Evolutionary conservation across 2,797 vertebrate species (phyloP).

Genomic region (Pseudomugil tenellus): DNA sequence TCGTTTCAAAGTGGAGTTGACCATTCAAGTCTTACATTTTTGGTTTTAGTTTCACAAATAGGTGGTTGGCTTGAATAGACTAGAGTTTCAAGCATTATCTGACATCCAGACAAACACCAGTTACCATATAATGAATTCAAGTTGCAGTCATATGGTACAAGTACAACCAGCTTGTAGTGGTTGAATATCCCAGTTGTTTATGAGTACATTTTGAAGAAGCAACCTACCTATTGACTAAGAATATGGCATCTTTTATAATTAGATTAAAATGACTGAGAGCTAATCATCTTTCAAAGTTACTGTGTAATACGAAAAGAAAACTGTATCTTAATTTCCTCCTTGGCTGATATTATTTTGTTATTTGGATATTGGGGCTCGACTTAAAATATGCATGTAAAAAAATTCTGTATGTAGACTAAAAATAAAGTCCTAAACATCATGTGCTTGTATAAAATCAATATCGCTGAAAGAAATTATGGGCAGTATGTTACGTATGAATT

Average conservation of each 20-base stretch:
- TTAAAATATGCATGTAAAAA: not conserved
- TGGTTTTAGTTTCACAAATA: conserved; percentile 30
- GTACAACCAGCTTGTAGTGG: not conserved
- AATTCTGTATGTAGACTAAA: not conserved
- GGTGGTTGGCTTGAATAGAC: conserved; percentile 12
- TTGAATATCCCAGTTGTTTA: not conserved
- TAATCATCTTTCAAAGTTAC: conserved; percentile 81
- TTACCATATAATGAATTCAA: not conserved
- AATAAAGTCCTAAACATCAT: not conserved
- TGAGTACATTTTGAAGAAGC: not conserved
- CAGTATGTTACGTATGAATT: not conserved
- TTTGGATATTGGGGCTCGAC: not conserved
- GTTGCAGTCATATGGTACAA: not conserved
- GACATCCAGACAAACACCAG: not conserved
- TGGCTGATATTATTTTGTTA: not conserved
- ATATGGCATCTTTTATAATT: conserved; percentile 65
- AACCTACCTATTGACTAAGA: conserved; percentile 1
- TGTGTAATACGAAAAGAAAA: conserved; percentile 37
- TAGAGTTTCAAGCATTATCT: conserved; percentile 1
- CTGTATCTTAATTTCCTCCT: conserved; percentile 41
- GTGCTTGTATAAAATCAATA: not conserved
- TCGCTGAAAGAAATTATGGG: not conserved
- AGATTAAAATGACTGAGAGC: conserved; percentile 78
- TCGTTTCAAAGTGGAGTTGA: conserved; percentile 39
- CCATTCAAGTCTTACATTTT: conserved; percentile 30